Base-by-base conservation (phyloP, 1,140 invertebrate species). In the Drosophila trapezifrons region DNA sequence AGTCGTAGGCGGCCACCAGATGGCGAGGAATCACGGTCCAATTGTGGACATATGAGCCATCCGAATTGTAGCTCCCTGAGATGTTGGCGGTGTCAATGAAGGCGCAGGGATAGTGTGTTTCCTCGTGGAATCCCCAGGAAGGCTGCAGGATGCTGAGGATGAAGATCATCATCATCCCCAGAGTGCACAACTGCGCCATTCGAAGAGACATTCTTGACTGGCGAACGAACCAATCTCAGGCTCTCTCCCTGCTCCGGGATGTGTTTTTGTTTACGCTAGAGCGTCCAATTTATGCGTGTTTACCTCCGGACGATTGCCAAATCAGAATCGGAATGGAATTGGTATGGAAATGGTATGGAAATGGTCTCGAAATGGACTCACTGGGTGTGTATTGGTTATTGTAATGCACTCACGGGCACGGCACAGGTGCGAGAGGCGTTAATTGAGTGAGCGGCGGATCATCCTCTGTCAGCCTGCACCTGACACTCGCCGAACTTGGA, bases 71-170 rank as follows among this genome's bases (percentile, higher is more conserved):
- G 47, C 82, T 85, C 0, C 85, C 90, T 0, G 78, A 85, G 4
- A 91, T 89, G 32, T 92, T 91, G 1, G 73, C 70, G 0, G 91
- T 91, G 17, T 91, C 90, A 20, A 91, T 90, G n/a, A 92, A 92
- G 27, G 87, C 80, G 42, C 91, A 92, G 4, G 89, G 91, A 64
- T 91, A 80, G 29, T 75, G 81, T 9, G 56, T 72, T 58, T 91
- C 90, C 57, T 83, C 84, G 40, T 80, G 83, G 13, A 57, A 57
- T 27, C 45, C 57, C 47, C 55, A 64, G 17, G 64, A 52, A 9
- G 42, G 17, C 7, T 18, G 42, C 45, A 45, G 15, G 22, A 25
- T n/a, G n/a, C n/a, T n/a, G n/a, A 72, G 22, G n/a, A 60, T 13
- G 25, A 67, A 22, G 3, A 80, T 17, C 17, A 76, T 47, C 18